phyloP scores from a whole-genome alignment of 1,140 invertebrate species.

The Pseudomyrmex dendroicus region DNA sequence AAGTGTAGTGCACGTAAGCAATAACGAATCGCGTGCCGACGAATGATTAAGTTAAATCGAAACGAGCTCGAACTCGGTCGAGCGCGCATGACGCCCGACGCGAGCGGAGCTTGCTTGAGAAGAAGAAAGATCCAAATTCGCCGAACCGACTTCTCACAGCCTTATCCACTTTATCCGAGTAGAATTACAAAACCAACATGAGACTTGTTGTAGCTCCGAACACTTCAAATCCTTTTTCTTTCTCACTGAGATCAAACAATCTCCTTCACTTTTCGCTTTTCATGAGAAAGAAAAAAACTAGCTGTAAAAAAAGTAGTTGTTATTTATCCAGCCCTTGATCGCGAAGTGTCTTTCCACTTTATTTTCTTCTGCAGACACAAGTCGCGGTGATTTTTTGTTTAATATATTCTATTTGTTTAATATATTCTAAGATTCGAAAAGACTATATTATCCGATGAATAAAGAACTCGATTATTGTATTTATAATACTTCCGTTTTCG shows the following conservation, averaged over 20 bases:
- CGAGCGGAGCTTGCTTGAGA: not conserved
- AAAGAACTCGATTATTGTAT: not conserved
- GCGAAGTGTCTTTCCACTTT: constrained; percentile 43
- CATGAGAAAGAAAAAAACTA: constrained; percentile 12
- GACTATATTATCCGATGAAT: too few species aligned
- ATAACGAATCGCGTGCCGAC: constrained; percentile 62
- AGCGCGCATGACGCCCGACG: not conserved
- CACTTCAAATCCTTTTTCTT: constrained; percentile 32
- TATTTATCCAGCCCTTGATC: constrained; percentile 57
- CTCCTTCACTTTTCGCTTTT: constrained; percentile 5
- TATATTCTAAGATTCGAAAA: not conserved
- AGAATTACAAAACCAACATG: constrained; percentile 69
- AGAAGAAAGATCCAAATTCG: constrained; percentile 54
- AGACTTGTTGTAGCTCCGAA: constrained; percentile 57
- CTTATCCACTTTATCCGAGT: constrained; percentile 68
- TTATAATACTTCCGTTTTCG: not conserved
- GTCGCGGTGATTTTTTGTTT: not conserved
- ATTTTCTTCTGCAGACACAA: not conserved
- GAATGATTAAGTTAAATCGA: constrained; percentile 70
- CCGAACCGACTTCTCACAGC: constrained; percentile 58
- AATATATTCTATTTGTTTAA: not conserved
- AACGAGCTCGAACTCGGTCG: constrained; percentile 33
- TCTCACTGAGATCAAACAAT: not conserved
- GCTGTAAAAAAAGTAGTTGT: constrained; percentile 35
- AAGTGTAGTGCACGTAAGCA: constrained; percentile 12